Evolutionary conservation across 30 jellyfish, hydroid and myxozoan genomes (phyloP).

Genomic region (Chrysaora quinquecirrha): DNA sequence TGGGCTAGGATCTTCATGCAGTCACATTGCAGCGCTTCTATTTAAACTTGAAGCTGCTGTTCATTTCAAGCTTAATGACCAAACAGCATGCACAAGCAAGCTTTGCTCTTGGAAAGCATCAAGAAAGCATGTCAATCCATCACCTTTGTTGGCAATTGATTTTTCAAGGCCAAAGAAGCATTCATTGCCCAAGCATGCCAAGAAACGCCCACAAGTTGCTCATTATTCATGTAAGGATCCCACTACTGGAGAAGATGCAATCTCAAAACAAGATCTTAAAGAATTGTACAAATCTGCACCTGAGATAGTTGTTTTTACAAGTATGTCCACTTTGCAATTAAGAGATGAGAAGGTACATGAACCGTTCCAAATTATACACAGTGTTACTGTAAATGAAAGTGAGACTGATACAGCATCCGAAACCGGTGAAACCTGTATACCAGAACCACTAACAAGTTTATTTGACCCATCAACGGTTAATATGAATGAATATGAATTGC

Average conservation of each 20-base stretch:
- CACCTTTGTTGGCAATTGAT: not conserved
- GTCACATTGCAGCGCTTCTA: constrained; percentile 16
- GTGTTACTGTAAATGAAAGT: not conserved
- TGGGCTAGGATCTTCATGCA: constrained; percentile 24
- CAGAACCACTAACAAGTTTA: constrained; percentile 14
- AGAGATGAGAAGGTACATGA: not conserved
- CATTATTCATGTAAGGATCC: constrained; percentile 13
- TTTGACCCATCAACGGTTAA: constrained; percentile 14
- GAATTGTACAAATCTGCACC: constrained; percentile 12
- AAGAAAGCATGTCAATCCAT: constrained; percentile 24
- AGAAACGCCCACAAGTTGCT: constrained; percentile 1
- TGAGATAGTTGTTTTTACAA: constrained; percentile 12
- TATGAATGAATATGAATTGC: not conserved
- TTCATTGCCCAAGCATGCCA: constrained; percentile 2
- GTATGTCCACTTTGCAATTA: constrained; percentile 2
- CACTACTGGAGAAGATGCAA: constrained; percentile 24
- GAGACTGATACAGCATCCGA: constrained; percentile 13
- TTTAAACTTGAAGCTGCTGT: not conserved
- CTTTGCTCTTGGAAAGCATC: constrained; percentile 4
- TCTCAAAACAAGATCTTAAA: not conserved
- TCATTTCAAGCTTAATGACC: not conserved
- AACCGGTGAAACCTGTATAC: constrained; percentile 1
- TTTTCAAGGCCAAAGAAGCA: constrained; percentile 24
- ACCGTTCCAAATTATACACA: not conserved
- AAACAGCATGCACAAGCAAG: constrained; percentile 4